Evolutionary conservation across 92 coral and sea anemone genomes (phyloP).

Genomic region (Porites evermanni): DNA sequence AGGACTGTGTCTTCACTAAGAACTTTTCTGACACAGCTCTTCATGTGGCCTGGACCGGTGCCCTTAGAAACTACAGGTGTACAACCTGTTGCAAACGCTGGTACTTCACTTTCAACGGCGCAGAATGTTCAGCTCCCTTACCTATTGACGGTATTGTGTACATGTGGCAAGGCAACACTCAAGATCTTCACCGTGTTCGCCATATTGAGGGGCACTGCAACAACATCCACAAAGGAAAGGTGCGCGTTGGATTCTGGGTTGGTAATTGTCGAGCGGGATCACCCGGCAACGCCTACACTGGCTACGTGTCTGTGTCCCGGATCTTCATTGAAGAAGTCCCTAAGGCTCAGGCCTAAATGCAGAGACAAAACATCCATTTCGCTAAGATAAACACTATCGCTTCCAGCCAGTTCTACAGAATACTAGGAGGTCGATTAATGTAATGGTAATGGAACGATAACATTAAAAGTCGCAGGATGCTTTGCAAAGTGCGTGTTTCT

Average conservation of each 20-base stretch:
- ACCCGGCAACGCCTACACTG: slow-evolving; percentile 11
- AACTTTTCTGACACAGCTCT: slow-evolving; percentile 10
- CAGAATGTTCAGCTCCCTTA: slow-evolving; percentile 45
- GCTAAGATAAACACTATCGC: neutral
- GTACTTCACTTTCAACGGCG: slow-evolving; percentile 59
- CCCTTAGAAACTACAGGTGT: neutral
- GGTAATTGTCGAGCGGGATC: neutral
- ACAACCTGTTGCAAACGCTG: slow-evolving; percentile 45
- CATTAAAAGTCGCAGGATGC: too few species aligned
- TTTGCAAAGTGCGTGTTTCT: too few species aligned
- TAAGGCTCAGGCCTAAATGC: neutral
- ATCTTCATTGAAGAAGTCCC: slow-evolving; percentile 35
- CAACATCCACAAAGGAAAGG: slow-evolving; percentile 34
- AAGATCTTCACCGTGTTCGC: slow-evolving; percentile 43
- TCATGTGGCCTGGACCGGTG: slow-evolving; percentile 26
- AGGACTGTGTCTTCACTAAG: slow-evolving; percentile 42
- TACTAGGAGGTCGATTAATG: neutral
- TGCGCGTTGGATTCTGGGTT: slow-evolving; percentile 47
- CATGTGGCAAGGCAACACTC: neutral
- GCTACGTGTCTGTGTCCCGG: slow-evolving; percentile 35
- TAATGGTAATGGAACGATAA: too few species aligned
- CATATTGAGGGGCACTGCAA: slow-evolving; percentile 58
- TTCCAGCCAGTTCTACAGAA: too few species aligned
- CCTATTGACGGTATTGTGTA: slow-evolving; percentile 56
- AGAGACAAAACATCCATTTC: neutral